phyloP scores from a whole-genome alignment of 2,888 invertebrate genomes.

The Dioctria linearis region DNA sequence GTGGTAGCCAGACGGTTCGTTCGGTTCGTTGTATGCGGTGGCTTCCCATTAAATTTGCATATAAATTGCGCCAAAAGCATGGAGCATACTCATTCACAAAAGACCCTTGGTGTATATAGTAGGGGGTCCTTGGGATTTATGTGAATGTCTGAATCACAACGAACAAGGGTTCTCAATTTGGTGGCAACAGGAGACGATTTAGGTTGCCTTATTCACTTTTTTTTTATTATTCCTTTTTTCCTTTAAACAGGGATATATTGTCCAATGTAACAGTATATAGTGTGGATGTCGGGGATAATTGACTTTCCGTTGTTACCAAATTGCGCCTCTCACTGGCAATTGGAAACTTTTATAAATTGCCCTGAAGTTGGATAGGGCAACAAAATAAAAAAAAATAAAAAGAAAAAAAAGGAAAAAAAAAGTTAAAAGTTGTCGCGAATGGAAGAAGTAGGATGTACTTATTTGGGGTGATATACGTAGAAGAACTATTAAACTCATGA shows the following conservation, averaged over 20 bases:
- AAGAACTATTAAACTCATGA: conserved; percentile 28
- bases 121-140: conserved; percentile 42
- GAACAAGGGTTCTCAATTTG: conserved; percentile 49
- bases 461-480: conserved; percentile 14
- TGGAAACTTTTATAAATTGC: conserved; percentile 49
- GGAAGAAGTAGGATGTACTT: not conserved
- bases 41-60: conserved; percentile 53
- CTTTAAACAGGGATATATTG: conserved; percentile 35
- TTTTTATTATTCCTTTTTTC: not conserved
- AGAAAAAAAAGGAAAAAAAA: not conserved
- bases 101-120: conserved; percentile 17
- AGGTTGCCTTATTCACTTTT: conserved; percentile 46
- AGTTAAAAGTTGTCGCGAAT: conserved; percentile 34
- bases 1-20: conserved; percentile 28
- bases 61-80: conserved; percentile 48
- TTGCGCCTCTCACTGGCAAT: conserved; percentile 44
- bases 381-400: too few relatives aligned
- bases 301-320: conserved; percentile 47
- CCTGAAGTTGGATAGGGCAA: not conserved
- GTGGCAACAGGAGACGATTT: conserved; percentile 57
- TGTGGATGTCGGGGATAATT: conserved; percentile 46
- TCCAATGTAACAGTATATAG: conserved; percentile 14
- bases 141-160: conserved; percentile 45
- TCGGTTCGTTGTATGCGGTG: not conserved
- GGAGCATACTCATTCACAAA: conserved; percentile 40